Evolutionary conservation across 2,888 invertebrate genomes (phyloP).

Genomic region (Dryadula phaetusa): DNA sequence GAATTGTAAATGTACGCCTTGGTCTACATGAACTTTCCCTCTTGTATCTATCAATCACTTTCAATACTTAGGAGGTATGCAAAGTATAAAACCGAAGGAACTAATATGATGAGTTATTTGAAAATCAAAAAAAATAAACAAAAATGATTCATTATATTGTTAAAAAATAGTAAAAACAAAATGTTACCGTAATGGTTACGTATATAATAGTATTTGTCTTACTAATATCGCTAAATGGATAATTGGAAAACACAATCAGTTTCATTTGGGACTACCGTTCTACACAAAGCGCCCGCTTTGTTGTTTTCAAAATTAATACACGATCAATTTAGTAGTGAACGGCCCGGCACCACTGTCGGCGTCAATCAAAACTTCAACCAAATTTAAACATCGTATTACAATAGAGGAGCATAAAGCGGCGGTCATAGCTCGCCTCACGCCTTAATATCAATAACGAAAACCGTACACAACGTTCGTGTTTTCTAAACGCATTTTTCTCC

Average conservation of each 20-base stretch:
- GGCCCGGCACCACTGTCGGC: conserved; percentile 52
- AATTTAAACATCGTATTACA: conserved; percentile 59
- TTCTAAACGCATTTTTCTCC: conserved; percentile 81
- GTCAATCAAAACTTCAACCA: conserved; percentile 50
- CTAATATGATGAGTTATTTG: too few relatives aligned
- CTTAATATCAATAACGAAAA: conserved; percentile 80
- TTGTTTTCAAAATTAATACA: conserved; percentile 67
- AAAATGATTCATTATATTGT: too few relatives aligned
- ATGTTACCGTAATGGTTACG: not conserved
- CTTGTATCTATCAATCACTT: not conserved
- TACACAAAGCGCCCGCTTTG: conserved; percentile 63
- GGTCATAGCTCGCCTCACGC: conserved; percentile 56
- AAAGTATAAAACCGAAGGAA: not conserved
- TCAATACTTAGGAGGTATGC: not conserved
- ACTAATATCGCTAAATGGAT: conserved; percentile 26
- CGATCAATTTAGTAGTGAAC: conserved; percentile 62
- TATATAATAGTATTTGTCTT: conserved; percentile 5
- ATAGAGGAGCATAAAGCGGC: conserved; percentile 58
- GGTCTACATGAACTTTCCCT: not conserved
- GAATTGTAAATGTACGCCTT: not conserved
- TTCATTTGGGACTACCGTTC: conserved; percentile 51
- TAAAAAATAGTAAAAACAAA: not conserved
- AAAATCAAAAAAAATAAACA: too few relatives aligned
- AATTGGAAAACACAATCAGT: conserved; percentile 38
- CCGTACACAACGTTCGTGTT: conserved; percentile 77